Base-by-base conservation (phyloP, 30 jellyfish, hydroid and myxozoan species). In the Pseudorhiza aurosa region DNA sequence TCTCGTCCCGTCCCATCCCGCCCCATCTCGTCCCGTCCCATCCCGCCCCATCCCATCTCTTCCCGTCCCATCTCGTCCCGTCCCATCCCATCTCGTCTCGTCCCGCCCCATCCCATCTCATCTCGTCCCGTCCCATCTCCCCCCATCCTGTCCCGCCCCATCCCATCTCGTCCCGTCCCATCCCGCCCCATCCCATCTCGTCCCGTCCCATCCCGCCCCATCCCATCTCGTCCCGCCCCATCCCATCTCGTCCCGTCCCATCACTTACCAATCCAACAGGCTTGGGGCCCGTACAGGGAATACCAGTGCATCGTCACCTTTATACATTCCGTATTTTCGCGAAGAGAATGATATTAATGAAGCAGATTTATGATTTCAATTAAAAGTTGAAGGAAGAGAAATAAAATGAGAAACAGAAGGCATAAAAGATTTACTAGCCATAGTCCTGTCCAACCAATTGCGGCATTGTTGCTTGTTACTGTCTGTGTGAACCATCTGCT, bases 1-100 rank as follows among this genome's bases (percentile, higher is more conserved):
- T n/a, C n/a, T n/a, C n/a, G n/a, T n/a, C n/a, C n/a, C n/a, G 50
- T 56, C 14, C 25, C 29, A 50, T 50, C 65, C 65, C 65, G 65
- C n/a, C 65, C 65, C 65, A 22, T 50, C 65, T 22, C 65, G 22
- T 50, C 65, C 65, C 65, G 65, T 50, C 65, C 65, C 65, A 22
- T 50, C 65, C 65, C 65, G 22, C n/a, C 65, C 65, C 65, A 22
- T 50, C 65, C 65, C 65, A 22, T 50, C 65, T 22, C 65, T 9
- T 50, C 65, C 65, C 65, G 22, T 50, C 65, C 65, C 65, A 22
- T 50, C 65, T 22, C 65, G 22, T 50, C 65, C 65, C 65, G 65
- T 50, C 65, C 65, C 65, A 22, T 5, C 65, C 65, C 65, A 22
- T 50, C 65, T 22, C 65, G 65, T 50, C 65, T 22, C 65, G 22